Base-by-base conservation (phyloP, 1,140 invertebrate species). In the Brachionus asplanchnoidis region DNA sequence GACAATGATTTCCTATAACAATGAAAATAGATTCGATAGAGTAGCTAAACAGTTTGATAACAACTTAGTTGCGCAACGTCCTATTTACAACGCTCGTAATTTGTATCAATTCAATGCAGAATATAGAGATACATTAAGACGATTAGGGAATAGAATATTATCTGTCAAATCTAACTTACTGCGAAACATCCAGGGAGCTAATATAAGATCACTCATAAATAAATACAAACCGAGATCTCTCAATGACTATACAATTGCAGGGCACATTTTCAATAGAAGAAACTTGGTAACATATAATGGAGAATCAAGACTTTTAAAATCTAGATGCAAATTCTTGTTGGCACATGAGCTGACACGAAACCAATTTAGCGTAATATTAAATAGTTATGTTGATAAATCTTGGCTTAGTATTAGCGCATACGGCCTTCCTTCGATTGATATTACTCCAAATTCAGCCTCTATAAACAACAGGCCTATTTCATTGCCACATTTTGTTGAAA, bases 51-150 rank as follows among this genome's bases (percentile, higher is more conserved):
- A 40, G 28, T 82, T 65, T 44, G 65, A 68, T 46, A 82, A 82
- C 26, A 65, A 65, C 26, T 12, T 82, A 23, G 42, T 82, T 14
- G 50, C 53, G 8, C 7, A 20, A 40, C 20, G 53, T 26, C 79
- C 65, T 0, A 9, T 44, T 6, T 36, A 82, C 12, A 65, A 82
- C 14, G 50, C 79, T 12, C 50, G 53, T 5, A 82, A 60, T 65
- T 44, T 82, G 9, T 82, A 82, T 36, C 79, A 82, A 66, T 82
- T 82, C 1, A 82, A 82, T 68, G 65, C 53, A 36, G 79, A 82
- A 65, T 82, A 82, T 60, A 82, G 79, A 82, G 79, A 60, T 44
- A 26, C 4, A 8, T 32, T 77, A 17, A 77, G 73, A 50, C 6
- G 46, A 12, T 44, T 82, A 20, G 50, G 50, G 12, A 68, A 82